These are phyloP conservation scores for Eclectus roratus DNA, from an alignment of 2,113 vertebrate genomes.

Conservation along the genomic window DNA sequence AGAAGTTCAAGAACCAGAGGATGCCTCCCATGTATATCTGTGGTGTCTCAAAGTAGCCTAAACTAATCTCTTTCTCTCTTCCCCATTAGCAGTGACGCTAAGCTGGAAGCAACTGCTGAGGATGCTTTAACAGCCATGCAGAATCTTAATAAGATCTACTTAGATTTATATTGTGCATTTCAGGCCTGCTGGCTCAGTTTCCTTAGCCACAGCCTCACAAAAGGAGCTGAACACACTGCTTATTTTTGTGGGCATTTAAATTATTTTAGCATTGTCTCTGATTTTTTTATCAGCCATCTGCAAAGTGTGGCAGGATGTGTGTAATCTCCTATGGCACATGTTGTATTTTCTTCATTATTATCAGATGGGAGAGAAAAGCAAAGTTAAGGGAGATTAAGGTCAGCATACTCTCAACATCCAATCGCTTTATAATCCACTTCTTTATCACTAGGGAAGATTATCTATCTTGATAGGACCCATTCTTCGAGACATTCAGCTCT, in stretches of 20 bases:
- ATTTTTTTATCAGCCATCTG: constrained; percentile 55
- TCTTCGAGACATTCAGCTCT: constrained; percentile 39
- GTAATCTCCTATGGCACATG: constrained; percentile 38
- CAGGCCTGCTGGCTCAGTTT: constrained; percentile 20
- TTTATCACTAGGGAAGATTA: constrained; percentile 38
- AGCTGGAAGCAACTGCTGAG: neutral
- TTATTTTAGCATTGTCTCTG: constrained; percentile 52
- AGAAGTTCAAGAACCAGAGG: constrained; percentile 23
- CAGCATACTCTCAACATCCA: constrained; percentile 12
- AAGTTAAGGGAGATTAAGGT: constrained; percentile 64
- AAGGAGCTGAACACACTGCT: constrained; percentile 1
- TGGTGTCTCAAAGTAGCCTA: constrained; percentile 16
- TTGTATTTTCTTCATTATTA: constrained; percentile 42
- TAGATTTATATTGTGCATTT: constrained; percentile 32
- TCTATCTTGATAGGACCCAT: constrained; percentile 38
- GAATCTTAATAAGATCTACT: constrained; percentile 66
- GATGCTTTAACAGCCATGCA: constrained; percentile 12
- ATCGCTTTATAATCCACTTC: constrained; percentile 37
- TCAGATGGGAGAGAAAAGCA: constrained; percentile 44
- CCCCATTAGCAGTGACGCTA: neutral
- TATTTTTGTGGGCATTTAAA: constrained; percentile 38
- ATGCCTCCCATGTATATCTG: constrained; percentile 1
- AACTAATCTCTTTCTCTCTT: constrained; percentile 43
- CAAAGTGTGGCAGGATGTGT: constrained; percentile 1
- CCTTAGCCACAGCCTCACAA: constrained; percentile 25